Percentiles rank a stretch among this genome's conserved stretches.
Conservation (phyloP, 2,113 vertebrate species). For the Catharus fuscescens region DNA sequence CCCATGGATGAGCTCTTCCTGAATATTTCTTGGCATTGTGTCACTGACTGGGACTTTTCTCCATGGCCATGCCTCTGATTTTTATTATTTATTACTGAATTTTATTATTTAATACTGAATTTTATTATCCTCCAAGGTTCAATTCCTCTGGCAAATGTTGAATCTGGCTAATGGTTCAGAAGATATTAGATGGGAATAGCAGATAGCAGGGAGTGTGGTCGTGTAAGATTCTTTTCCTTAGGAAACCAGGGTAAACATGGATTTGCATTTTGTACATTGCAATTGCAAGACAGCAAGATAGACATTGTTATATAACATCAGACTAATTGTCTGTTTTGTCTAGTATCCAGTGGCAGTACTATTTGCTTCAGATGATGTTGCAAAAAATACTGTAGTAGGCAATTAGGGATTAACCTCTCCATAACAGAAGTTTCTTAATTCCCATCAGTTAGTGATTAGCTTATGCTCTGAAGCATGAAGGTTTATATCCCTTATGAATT, state of each 20-base stretch:
- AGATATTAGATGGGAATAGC: not conserved
- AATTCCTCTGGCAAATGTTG: not conserved
- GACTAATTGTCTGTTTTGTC: conserved; percentile 50
- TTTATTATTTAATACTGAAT: not conserved
- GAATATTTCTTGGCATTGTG: not conserved
- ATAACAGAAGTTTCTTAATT: conserved; percentile 66
- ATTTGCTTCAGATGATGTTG: conserved; percentile 52
- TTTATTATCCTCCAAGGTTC: not conserved
- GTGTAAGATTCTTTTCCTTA: not conserved
- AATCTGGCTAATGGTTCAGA: not conserved
- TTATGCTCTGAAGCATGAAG: conserved; percentile 68
- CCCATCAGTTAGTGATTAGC: conserved; percentile 67
- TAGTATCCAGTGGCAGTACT: not conserved
- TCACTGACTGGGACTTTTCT: not conserved
- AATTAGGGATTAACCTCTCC: conserved; percentile 68
- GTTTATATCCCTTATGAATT: conserved; percentile 62
- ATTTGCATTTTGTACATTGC: not conserved
- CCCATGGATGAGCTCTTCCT: not conserved
- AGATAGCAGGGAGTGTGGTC: not conserved
- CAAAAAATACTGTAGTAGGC: conserved; percentile 51
- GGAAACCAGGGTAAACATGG: not conserved
- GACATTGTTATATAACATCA: not conserved
- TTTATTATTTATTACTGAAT: not conserved
- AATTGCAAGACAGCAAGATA: conserved; percentile 15
- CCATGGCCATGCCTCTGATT: not conserved